Base-by-base conservation (phyloP, 1,140 invertebrate genomes). In the Sycobia sp. region DNA sequence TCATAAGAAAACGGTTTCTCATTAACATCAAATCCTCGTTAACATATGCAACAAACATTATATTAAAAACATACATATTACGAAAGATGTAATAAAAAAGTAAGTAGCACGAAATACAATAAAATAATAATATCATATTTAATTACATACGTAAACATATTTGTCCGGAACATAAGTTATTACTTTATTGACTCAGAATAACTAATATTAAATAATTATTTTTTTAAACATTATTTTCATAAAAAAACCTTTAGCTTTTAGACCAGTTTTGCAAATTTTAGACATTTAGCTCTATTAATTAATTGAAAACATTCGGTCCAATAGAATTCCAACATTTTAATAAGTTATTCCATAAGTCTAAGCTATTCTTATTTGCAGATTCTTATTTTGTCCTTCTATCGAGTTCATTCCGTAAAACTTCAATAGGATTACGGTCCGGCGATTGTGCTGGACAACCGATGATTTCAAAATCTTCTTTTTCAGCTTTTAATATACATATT, bases 311-410 rank as follows among this genome's bases (percentile, higher is more conserved):
- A 39, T 39, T 39, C n/a, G 36, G n/a, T n/a, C 13, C 14, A 39
- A 43, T 43, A 62, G 46, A 47, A 7, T 20, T 20, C 41, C 41
- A 44, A 44, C 18, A 44, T 18, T 44, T 44, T 14, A 44, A 44
- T 44, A 20, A 44, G 5, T 20, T 44, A 20, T 44, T 44, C 41
- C 41, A 22, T 20, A 44, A 44, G 5, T 44, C 41, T 4, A 13
- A 18, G 4, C 4, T 4, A 44, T 44, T 44, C 41, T 18, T 20
- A 44, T 44, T 44, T 44, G 41, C 18, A 20, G 18, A 18, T 20
- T 44, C 41, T 44, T 44, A 20, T 22, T 22, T 22, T 20, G 22
- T 18, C 22, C 41, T 44, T 44, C 41, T 44, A 20, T 44, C 41
- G 16, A 44, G 41, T 18, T 44, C 18, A 44, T 18, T 14, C 41